Percentiles rank a stretch among this genome's conserved stretches.
Conservation (phyloP, 2,797 vertebrate species). For the Octomys mimax region DNA sequence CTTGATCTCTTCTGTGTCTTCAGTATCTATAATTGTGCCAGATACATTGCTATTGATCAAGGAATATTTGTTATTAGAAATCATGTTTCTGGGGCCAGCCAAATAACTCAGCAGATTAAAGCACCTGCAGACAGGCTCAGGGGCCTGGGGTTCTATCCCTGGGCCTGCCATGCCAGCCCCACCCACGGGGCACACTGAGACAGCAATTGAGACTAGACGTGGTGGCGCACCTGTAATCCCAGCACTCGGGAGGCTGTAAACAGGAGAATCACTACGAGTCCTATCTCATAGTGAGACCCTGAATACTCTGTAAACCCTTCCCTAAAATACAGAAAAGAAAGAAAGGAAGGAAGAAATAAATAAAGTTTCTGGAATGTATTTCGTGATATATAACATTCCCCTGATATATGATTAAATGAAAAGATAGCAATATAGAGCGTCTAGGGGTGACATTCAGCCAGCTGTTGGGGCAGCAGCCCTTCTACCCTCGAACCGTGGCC, state of each 20-base stretch:
- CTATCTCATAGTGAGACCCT: too few relatives aligned
- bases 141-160: too few relatives aligned
- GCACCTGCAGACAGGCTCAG: too few relatives aligned
- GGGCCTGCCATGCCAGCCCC: too few relatives aligned
- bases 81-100: neutral
- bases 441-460: neutral
- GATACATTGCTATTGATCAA: neutral
- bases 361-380: neutral
- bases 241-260: too few relatives aligned
- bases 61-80: neutral
- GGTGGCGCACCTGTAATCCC: too few relatives aligned
- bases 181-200: too few relatives aligned
- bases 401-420: neutral
- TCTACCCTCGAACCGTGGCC: neutral
- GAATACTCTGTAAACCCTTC: too few relatives aligned
- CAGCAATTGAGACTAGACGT: too few relatives aligned
- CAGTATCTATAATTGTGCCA: neutral
- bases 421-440: neutral
- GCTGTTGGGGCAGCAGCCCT: neutral
- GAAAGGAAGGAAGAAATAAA: neutral
- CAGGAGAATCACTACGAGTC: too few relatives aligned
- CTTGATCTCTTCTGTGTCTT: neutral
- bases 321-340: too few relatives aligned
- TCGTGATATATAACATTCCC: constrained; percentile 8
- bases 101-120: too few relatives aligned